Conservation (phyloP, 2,888 invertebrate genomes). For the Andricus curvator region DNA sequence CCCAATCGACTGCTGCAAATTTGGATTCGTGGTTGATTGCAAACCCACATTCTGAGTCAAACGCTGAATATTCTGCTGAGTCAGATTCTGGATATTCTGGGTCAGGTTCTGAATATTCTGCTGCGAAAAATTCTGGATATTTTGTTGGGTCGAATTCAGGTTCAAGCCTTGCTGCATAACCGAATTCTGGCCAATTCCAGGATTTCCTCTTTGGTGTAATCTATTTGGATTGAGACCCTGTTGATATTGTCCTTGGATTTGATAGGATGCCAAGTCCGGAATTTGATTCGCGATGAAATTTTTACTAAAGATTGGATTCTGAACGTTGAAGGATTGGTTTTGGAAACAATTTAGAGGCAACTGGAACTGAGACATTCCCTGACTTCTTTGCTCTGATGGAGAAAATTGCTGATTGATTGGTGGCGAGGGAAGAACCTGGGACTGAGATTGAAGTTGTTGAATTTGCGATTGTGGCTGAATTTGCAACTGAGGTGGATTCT, state of each 20-base stretch:
- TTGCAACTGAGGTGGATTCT: conserved; percentile 36
- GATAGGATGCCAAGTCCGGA: conserved; percentile 50
- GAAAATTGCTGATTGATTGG: conserved; percentile 42
- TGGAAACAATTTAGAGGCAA: conserved; percentile 57
- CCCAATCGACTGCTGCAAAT: conserved; percentile 53
- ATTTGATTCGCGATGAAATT: conserved; percentile 64
- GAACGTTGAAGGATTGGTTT: conserved; percentile 69
- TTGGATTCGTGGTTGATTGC: conserved; percentile 57
- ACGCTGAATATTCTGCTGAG: conserved; percentile 45
- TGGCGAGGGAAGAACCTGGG: conserved; percentile 36
- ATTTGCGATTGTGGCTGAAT: background rate
- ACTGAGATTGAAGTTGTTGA: conserved; percentile 41
- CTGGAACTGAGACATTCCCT: conserved; percentile 43
- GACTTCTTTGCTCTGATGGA: conserved; percentile 38
- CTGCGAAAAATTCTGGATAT: conserved; percentile 36
- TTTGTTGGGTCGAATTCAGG: background rate
- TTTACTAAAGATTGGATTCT: conserved; percentile 70
- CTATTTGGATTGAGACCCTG: background rate
- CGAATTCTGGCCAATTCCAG: conserved; percentile 45
- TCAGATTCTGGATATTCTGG: conserved; percentile 46
- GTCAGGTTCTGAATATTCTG: conserved; percentile 43
- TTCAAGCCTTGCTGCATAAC: conserved; percentile 43
- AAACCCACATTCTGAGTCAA: conserved; percentile 44
- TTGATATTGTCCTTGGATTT: conserved; percentile 47
- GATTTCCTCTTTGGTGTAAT: conserved; percentile 44